A percentile compares a stretch with the other conserved stretches of the same genome.
Evolutionary conservation across 2,113 vertebrate species (phyloP).

Genomic region (Pleuronectes platessa): DNA sequence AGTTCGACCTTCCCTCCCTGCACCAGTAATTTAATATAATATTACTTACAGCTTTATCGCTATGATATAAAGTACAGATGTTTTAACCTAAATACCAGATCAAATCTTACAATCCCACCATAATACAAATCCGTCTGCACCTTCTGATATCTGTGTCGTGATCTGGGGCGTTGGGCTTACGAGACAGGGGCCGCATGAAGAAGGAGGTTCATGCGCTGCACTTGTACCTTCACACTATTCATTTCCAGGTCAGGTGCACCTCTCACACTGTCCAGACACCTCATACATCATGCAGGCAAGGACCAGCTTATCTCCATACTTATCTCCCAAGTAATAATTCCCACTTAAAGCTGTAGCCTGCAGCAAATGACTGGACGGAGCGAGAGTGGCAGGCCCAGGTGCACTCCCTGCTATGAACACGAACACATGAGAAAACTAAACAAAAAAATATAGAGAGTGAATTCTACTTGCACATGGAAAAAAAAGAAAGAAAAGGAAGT

Average conservation of each 20-base stretch:
- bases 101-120: neutral
- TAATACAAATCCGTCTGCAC: slow-evolving; percentile 21
- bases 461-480: slow-evolving; percentile 3
- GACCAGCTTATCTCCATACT: slow-evolving; percentile 76
- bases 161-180: slow-evolving; percentile 28
- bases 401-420: slow-evolving; percentile 10
- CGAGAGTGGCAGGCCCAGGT: slow-evolving; percentile 44
- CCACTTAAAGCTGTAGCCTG: slow-evolving; percentile 73
- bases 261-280: slow-evolving; percentile 71
- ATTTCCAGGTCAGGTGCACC: slow-evolving; percentile 80
- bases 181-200: slow-evolving; percentile 40
- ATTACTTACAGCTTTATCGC: neutral
- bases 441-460: neutral
- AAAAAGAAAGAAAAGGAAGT: neutral
- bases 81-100: slow-evolving; percentile 20
- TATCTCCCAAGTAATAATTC: slow-evolving; percentile 81
- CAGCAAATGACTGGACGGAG: slow-evolving; percentile 66
- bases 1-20: neutral
- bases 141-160: slow-evolving; percentile 12
- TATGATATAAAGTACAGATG: neutral
- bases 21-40: neutral
- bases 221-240: slow-evolving; percentile 68
- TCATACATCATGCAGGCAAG: slow-evolving; percentile 75
- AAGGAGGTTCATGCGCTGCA: slow-evolving; percentile 56
- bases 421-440: neutral